Conservation (phyloP, 2,888 invertebrate genomes). For the Oegoconia quadripuncta region DNA sequence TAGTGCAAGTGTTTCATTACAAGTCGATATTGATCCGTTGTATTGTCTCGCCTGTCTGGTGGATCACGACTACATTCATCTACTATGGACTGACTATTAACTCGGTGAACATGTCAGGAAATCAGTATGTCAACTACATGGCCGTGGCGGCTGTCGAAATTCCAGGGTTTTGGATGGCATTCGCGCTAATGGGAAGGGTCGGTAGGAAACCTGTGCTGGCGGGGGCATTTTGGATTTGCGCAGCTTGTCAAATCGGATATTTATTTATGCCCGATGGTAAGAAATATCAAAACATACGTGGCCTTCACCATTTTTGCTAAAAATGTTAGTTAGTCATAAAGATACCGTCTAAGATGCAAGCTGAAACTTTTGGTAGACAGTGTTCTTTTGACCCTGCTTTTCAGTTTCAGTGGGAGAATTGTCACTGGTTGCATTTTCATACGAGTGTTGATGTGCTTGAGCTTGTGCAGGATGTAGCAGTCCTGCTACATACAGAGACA, state of each 20-base stretch:
- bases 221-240: slow-evolving; percentile 78
- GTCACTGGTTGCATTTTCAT: too few species aligned
- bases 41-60: slow-evolving; percentile 72
- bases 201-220: slow-evolving; percentile 80
- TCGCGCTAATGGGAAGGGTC: slow-evolving; percentile 76
- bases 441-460: too few species aligned
- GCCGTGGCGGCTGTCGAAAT: slow-evolving; percentile 81
- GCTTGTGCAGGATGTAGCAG: too few species aligned
- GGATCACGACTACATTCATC: slow-evolving; percentile 82
- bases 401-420: too few species aligned
- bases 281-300: too few species aligned
- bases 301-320: too few species aligned
- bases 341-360: too few species aligned
- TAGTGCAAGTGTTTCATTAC: slow-evolving; percentile 46
- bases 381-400: too few species aligned
- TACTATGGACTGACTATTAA: slow-evolving; percentile 84
- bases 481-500: too few species aligned
- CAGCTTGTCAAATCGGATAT: slow-evolving; percentile 75
- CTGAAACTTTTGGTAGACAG: too few species aligned
- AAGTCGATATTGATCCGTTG: slow-evolving; percentile 43
- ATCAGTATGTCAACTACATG: slow-evolving; percentile 82
- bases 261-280: slow-evolving; percentile 74
- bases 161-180: slow-evolving; percentile 82
- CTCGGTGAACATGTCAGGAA: slow-evolving; percentile 81
- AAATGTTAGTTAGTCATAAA: too few species aligned